These are phyloP conservation scores for Dinomys branickii DNA, from an alignment of 2,113 vertebrate genomes.

Conservation along the genomic window DNA sequence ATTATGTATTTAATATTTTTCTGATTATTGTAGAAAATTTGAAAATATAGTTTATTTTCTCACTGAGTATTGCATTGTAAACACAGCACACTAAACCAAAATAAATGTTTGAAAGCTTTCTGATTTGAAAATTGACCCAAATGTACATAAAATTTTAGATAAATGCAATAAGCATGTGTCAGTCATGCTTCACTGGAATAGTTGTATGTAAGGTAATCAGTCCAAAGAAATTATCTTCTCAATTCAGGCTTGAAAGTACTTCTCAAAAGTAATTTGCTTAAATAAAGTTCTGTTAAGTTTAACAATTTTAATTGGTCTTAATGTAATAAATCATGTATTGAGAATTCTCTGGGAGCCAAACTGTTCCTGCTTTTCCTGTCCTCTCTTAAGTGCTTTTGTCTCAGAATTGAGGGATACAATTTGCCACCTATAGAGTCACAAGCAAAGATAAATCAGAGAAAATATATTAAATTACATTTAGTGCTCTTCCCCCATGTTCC, in stretches of 20 bases:
- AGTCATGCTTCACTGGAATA: conserved; percentile 34
- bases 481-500: not conserved
- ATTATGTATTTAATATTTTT: conserved; percentile 6
- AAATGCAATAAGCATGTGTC: not conserved
- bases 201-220: not conserved
- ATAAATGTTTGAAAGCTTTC: conserved; percentile 23
- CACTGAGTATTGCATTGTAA: not conserved
- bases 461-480: not conserved
- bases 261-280: conserved; percentile 33
- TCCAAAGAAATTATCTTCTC: not conserved
- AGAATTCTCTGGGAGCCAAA: conserved; percentile 24
- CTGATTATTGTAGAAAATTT: conserved; percentile 16
- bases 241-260: conserved; percentile 1
- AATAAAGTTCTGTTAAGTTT: conserved; percentile 14
- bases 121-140: conserved; percentile 16
- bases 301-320: conserved; percentile 13
- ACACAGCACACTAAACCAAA: not conserved
- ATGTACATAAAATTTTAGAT: not conserved
- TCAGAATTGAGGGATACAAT: conserved; percentile 23
- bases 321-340: not conserved
- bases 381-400: not conserved
- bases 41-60: not conserved
- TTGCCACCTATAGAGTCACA: not conserved
- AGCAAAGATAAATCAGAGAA: conserved; percentile 11
- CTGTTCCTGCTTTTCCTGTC: not conserved